These are phyloP conservation scores for Calephelis perditalis DNA, from an alignment of 2,888 invertebrate genomes.

Conservation along the genomic window DNA sequence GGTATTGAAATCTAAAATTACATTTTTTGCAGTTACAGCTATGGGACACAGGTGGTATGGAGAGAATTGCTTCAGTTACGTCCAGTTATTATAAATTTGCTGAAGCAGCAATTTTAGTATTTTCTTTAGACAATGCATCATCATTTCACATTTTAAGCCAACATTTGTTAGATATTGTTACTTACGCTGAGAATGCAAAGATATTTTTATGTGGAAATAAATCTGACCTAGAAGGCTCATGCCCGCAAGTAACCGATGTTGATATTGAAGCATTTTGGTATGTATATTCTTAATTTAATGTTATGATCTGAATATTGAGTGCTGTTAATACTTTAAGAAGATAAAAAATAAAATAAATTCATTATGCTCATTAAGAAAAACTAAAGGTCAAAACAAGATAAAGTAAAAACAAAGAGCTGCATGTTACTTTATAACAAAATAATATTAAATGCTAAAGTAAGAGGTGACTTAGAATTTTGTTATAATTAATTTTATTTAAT, in stretches of 20 bases:
- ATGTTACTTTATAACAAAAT: too few species aligned
- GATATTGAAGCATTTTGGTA: constrained; percentile 94
- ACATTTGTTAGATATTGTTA: constrained; percentile 94
- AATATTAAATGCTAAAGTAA: too few species aligned
- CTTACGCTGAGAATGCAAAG: constrained; percentile 96
- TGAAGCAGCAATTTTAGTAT: constrained; percentile 95
- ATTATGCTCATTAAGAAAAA: too few species aligned
- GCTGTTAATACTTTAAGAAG: too few species aligned
- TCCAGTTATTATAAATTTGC: constrained; percentile 97
- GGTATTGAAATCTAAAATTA: too few species aligned
- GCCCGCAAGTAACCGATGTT: constrained; percentile 88
- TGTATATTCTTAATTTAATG: constrained; percentile 27
- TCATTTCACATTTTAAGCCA: constrained; percentile 95
- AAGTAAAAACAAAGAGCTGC: too few species aligned
- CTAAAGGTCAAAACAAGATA: too few species aligned
- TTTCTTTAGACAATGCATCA: constrained; percentile 92
- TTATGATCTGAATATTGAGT: too few species aligned
- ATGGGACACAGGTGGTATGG: constrained; percentile 99
- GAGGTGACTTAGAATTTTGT: too few species aligned
- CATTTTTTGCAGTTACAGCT: constrained; percentile 84
- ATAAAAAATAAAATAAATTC: too few species aligned
- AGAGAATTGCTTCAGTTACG: constrained; percentile 95
- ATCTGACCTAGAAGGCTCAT: constrained; percentile 85
- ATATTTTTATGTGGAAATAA: constrained; percentile 97
- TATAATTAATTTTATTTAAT: too few species aligned